Percentiles rank a stretch among this genome's conserved stretches.
phyloP scores from a whole-genome alignment of 2,888 invertebrate genomes.

The Synanthedon andrenaeformis region DNA sequence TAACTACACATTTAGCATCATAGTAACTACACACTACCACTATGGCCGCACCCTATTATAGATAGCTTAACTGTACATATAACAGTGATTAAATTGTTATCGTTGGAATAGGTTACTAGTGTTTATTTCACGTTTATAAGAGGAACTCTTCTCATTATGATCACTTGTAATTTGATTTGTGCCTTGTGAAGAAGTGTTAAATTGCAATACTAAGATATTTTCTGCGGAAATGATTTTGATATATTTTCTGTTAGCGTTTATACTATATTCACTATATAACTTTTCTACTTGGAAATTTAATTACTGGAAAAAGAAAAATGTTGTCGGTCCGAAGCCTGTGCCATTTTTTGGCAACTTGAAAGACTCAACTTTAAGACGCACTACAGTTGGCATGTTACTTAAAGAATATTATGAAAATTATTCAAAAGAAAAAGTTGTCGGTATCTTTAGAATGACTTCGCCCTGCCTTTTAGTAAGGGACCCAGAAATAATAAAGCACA shows the following conservation, averaged over 20 bases:
- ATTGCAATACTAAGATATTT: no score
- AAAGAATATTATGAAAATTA: slow-evolving; percentile 14
- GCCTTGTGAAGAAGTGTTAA: no score
- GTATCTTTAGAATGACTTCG: slow-evolving; percentile 6
- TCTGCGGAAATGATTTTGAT: no score
- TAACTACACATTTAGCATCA: no score
- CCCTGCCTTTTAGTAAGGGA: slow-evolving; percentile 10
- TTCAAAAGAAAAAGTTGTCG: slow-evolving; percentile 9
- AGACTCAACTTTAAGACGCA: slow-evolving; percentile 10
- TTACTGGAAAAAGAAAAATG: slow-evolving; percentile 16
- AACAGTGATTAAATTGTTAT: no score
- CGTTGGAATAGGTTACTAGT: no score
- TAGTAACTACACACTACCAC: no score
- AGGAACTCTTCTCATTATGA: no score
- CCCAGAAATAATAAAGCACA: slow-evolving; percentile 10
- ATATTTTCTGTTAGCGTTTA: neutral
- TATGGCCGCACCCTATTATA: no score
- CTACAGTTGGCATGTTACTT: slow-evolving; percentile 10
- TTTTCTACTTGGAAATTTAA: slow-evolving; percentile 14
- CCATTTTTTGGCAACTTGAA: slow-evolving; percentile 17
- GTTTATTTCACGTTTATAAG: no score
- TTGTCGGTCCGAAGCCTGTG: slow-evolving; percentile 15
- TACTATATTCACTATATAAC: slow-evolving; percentile 2
- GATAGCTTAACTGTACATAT: no score
- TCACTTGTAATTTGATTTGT: no score